Percentiles rank a stretch among this genome's conserved stretches.
phyloP scores from a whole-genome alignment of 2,797 vertebrate species.

The Liasis olivaceus region DNA sequence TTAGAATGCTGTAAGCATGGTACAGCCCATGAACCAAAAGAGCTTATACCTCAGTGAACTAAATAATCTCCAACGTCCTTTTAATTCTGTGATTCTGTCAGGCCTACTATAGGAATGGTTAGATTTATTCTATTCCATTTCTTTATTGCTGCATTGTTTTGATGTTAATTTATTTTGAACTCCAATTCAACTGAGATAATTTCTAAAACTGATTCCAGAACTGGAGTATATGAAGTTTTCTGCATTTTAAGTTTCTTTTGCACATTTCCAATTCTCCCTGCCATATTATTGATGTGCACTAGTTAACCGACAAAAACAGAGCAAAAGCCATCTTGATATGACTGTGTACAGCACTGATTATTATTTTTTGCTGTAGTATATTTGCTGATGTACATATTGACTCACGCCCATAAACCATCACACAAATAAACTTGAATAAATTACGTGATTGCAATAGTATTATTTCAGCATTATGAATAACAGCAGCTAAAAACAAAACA shows the following conservation, averaged over 20 bases:
- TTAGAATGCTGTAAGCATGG: neutral
- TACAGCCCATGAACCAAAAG: too few relatives aligned
- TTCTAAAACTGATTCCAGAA: neutral
- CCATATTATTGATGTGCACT: neutral
- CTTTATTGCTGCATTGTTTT: neutral
- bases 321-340: too few relatives aligned
- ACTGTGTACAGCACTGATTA: neutral
- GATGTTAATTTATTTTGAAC: neutral
- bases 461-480: neutral
- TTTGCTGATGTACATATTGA: neutral
- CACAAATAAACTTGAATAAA: neutral
- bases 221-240: neutral
- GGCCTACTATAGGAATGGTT: neutral
- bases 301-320: neutral
- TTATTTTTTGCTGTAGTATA: neutral
- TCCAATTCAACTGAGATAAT: neutral
- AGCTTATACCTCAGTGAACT: neutral
- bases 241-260: neutral
- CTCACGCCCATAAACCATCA: neutral
- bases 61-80: neutral
- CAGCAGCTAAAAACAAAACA: neutral
- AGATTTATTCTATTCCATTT: neutral
- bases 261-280: too few relatives aligned
- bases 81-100: neutral
- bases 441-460: neutral